Percentiles rank a stretch among this genome's conserved stretches.
Conservation (phyloP, 2,888 invertebrate species). For the Himalopsyche tibetana region DNA sequence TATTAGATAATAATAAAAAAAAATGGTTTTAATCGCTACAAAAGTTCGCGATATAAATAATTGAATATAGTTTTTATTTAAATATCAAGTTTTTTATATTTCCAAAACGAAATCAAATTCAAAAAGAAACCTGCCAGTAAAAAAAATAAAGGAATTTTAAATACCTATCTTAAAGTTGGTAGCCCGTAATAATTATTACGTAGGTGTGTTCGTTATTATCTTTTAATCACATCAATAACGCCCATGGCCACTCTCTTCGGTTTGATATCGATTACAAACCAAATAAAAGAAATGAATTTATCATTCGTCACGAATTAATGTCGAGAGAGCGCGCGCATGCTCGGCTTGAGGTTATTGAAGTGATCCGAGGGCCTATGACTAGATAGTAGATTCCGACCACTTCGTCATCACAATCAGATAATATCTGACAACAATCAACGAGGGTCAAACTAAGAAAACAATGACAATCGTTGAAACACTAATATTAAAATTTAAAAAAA, state of each 20-base stretch:
- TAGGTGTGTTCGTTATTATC: conserved; percentile 20
- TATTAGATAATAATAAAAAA: too few species aligned
- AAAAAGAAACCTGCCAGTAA: background rate
- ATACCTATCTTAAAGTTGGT: background rate
- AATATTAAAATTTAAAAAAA: too few species aligned
- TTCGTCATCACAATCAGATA: conserved; percentile 1
- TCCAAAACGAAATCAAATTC: background rate
- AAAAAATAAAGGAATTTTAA: background rate
- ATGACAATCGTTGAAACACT: too few species aligned
- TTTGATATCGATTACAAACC: conserved; percentile 22
- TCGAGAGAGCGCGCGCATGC: background rate
- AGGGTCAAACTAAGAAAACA: background rate
- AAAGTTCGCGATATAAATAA: too few species aligned
- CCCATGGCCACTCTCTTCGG: background rate
- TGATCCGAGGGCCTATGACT: conserved; percentile 13
- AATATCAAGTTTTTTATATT: background rate
- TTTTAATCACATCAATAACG: conserved; percentile 34
- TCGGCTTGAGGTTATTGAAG: background rate
- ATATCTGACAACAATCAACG: conserved; percentile 7
- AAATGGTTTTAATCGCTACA: too few species aligned
- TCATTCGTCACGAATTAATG: conserved; percentile 2
- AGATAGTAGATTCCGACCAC: background rate
- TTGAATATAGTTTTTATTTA: too few species aligned
- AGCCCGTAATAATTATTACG: conserved; percentile 17
- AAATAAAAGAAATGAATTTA: conserved; percentile 15